Conservation (phyloP, 1,140 invertebrate genomes). For the Rhizoglyphus robini region DNA sequence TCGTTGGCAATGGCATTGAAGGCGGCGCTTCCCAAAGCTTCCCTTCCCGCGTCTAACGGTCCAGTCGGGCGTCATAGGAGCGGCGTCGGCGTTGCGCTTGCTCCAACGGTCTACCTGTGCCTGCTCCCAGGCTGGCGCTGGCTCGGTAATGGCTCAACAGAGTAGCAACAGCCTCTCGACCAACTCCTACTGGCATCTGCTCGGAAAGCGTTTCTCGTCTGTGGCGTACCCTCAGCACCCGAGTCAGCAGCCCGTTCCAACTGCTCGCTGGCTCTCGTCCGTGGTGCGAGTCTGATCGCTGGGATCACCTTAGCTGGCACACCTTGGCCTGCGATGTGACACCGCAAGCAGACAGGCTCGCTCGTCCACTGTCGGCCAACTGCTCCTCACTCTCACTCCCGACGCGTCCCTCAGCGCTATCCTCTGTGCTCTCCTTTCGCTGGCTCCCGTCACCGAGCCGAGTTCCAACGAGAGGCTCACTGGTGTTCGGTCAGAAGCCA, state of each 20-base stretch:
- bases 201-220: not conserved
- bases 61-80: not conserved
- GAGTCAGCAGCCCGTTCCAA: too few relatives aligned
- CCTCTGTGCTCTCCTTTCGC: too few relatives aligned
- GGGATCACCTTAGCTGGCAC: not conserved
- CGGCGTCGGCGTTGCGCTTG: not conserved
- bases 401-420: too few relatives aligned
- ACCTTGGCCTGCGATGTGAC: not conserved
- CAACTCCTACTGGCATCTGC: not conserved
- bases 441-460: too few relatives aligned
- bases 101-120: not conserved
- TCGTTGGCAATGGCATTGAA: too few relatives aligned
- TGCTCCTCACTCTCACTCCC: not conserved
- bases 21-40: not conserved
- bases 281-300: not conserved
- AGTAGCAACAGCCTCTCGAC: not conserved
- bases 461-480: too few relatives aligned
- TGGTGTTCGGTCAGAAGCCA: not conserved
- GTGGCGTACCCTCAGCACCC: not conserved
- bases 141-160: constrained; percentile 9
- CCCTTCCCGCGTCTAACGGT: not conserved
- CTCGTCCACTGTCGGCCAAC: not conserved
- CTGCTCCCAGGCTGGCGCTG: not conserved
- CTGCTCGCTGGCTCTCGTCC: too few relatives aligned
- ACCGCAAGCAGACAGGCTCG: not conserved